phyloP scores from a whole-genome alignment of 2,888 invertebrate genomes.

The Orchesellides sinensis region DNA sequence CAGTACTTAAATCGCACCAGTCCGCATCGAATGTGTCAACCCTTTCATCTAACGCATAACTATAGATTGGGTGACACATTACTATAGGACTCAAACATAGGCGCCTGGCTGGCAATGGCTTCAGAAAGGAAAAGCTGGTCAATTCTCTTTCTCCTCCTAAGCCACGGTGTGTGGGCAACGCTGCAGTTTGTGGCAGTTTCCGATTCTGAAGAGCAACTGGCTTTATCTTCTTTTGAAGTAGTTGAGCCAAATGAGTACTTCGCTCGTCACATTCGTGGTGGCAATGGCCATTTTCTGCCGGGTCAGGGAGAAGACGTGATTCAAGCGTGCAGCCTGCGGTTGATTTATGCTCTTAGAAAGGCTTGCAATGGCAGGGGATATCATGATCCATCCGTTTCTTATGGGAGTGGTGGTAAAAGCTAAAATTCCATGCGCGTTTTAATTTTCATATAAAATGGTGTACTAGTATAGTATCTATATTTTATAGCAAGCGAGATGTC shows the following conservation, averaged over 20 bases:
- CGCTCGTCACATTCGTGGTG: background rate
- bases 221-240: background rate
- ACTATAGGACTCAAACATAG: no score
- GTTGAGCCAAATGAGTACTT: background rate
- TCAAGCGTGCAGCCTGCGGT: background rate
- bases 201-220: no score
- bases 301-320: background rate
- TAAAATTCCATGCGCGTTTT: no score
- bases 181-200: constrained; percentile 26
- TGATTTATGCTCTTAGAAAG: background rate
- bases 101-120: no score
- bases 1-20: no score
- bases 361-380: background rate
- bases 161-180: constrained; percentile 30
- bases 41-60: no score
- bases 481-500: background rate
- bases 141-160: constrained; percentile 15
- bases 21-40: no score
- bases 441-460: no score
- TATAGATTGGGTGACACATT: no score
- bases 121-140: background rate
- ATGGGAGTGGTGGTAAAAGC: no score
- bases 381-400: no score
- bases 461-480: background rate
- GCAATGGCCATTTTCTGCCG: no score